A percentile compares a stretch with the other conserved stretches of the same genome.
phyloP scores from a whole-genome alignment of 2,113 vertebrate species.

The Scomber scombrus region DNA sequence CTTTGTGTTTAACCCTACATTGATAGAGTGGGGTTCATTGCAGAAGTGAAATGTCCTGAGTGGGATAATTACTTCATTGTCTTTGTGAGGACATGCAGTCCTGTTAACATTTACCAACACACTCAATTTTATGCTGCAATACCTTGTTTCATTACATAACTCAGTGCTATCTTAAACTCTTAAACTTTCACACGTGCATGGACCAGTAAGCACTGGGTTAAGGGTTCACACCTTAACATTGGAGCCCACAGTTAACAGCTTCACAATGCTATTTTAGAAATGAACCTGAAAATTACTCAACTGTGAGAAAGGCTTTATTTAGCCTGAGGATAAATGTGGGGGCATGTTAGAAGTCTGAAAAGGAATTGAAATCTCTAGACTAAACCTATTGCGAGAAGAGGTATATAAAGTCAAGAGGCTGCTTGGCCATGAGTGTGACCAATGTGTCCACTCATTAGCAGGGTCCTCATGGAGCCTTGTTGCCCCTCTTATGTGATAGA shows the following conservation, averaged over 20 bases:
- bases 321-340: background rate
- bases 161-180: background rate
- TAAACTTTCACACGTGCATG: background rate
- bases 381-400: no score
- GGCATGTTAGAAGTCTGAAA: no score
- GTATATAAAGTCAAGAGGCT: no score
- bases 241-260: no score
- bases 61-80: background rate
- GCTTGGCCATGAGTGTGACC: no score
- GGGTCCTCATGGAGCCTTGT: no score
- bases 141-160: constrained; percentile 5
- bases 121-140: constrained; percentile 24
- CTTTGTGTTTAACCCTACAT: background rate
- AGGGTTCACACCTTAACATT: no score
- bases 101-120: constrained; percentile 6
- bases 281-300: background rate
- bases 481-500: no score
- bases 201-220: background rate
- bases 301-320: background rate
- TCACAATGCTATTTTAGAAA: no score
- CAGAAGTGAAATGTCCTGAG: constrained; percentile 22
- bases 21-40: background rate
- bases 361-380: no score
- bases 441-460: no score
- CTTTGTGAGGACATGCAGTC: constrained; percentile 6